phyloP scores from a whole-genome alignment of 2,888 invertebrate genomes.

The Ctena decussata region DNA sequence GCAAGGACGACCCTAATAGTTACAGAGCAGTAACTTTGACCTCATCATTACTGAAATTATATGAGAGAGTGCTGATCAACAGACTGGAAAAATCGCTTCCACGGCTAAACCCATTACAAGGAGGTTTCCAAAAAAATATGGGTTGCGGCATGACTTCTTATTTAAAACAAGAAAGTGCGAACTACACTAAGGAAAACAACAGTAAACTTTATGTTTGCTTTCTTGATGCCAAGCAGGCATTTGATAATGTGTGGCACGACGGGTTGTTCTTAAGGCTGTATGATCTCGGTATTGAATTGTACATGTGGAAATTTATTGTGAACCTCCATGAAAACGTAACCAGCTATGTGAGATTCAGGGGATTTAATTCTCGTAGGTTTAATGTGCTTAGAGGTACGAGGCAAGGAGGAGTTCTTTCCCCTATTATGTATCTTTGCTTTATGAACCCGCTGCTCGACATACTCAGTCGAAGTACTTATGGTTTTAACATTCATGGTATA shows the following conservation, averaged over 20 bases:
- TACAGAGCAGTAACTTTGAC: constrained; percentile 13
- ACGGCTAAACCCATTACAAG: not conserved
- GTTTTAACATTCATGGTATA: not conserved
- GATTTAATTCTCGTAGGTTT: not conserved
- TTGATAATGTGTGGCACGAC: constrained; percentile 29
- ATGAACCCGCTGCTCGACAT: not conserved
- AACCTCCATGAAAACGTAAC: not conserved
- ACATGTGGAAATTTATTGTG: not conserved
- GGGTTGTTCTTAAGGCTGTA: not conserved
- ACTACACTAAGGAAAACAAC: constrained; percentile 11
- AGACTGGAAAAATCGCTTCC: not conserved
- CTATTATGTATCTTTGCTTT: not conserved
- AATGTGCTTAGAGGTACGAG: not conserved
- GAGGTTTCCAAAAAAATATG: constrained; percentile 18
- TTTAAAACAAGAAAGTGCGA: not conserved
- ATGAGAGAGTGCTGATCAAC: not conserved
- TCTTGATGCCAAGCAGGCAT: constrained; percentile 12
- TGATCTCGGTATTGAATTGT: not conserved
- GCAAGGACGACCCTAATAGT: not conserved
- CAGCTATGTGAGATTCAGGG: not conserved
- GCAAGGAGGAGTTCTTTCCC: not conserved
- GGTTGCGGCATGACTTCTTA: constrained; percentile 16
- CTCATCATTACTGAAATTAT: constrained; percentile 5
- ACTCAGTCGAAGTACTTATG: not conserved
- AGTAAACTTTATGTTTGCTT: constrained; percentile 20